Base-by-base conservation (phyloP, 2,888 invertebrate genomes). In the Tiphia femorata region DNA sequence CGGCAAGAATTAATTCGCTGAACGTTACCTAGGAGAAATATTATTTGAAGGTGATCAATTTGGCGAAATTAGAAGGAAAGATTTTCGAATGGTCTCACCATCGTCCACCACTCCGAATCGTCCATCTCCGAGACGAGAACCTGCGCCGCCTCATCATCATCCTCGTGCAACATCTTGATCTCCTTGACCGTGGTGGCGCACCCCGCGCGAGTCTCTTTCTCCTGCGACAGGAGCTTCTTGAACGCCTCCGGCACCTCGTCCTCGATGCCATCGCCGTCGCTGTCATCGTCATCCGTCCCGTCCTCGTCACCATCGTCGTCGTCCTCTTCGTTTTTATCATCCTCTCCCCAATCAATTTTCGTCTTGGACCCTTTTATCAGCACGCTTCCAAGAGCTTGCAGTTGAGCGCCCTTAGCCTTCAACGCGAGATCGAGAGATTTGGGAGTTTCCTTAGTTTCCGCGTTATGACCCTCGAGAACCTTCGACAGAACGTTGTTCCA, bases 51-150 rank as follows among this genome's bases (percentile, higher is more conserved):
- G n/a, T n/a, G n/a, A n/a, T n/a, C n/a, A n/a, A n/a, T n/a, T n/a
- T n/a, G n/a, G n/a, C n/a, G n/a, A n/a, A n/a, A n/a, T n/a, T n/a
- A n/a, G n/a, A n/a, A n/a, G n/a, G 25, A 25, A 8, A 25, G 6
- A 25, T 25, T 6, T 8, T 7, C 14, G 41, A 40, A 20, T 42
- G 6, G 10, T n/a, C 49, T 69, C 23, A 81, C 82, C 80, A 80
- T 79, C 4, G 78, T 81, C 80, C 79, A 82, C 80, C 80, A 82
- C 51, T 82, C 82, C 44, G 55, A 72, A 16, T 82, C 77, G 16
- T 78, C 75, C 65, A 79, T 69, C 48, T 77, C 78, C 0, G 77
- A 70, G 8, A 80, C 72, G 1, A 79, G 44, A 19, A 79, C 58
- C 12, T 66, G 69, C 5, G 71, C 67, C 0, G 67, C 63, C 3